Evolutionary conservation across 1,140 invertebrate species (phyloP).

Genomic region (Drosophila ficusphila): DNA sequence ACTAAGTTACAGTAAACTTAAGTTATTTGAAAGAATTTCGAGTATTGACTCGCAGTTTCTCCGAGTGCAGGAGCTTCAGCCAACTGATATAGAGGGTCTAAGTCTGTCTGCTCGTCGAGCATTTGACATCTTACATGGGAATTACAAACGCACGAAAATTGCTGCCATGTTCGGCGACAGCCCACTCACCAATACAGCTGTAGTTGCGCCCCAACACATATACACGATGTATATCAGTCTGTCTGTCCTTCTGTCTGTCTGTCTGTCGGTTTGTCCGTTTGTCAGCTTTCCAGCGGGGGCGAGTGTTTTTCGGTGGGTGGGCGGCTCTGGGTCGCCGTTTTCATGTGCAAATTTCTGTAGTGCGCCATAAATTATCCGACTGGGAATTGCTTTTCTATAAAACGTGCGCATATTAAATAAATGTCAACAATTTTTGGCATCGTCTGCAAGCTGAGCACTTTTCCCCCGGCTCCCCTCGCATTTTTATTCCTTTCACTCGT

Average conservation of each 20-base stretch:
- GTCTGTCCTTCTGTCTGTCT: constrained; percentile 16
- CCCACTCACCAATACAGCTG: constrained; percentile 38
- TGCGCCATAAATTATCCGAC: constrained; percentile 81
- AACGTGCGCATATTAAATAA: constrained; percentile 83
- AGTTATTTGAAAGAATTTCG: neutral
- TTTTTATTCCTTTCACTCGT: constrained; percentile 58
- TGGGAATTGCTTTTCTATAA: constrained; percentile 83
- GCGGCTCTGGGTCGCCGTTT: constrained; percentile 34
- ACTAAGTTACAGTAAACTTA: no score
- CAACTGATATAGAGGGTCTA: constrained; percentile 48
- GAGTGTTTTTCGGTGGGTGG: constrained; percentile 2
- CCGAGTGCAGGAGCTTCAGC: constrained; percentile 8
- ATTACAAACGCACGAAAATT: constrained; percentile 81
- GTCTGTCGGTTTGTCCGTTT: neutral
- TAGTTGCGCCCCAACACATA: constrained; percentile 13
- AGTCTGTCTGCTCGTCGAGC: constrained; percentile 55
- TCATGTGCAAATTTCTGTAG: constrained; percentile 83
- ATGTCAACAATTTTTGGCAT: constrained; percentile 76
- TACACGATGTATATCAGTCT: constrained; percentile 22
- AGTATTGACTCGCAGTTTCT: no score
- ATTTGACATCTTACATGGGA: constrained; percentile 82
- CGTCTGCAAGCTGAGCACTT: constrained; percentile 50
- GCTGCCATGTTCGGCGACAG: constrained; percentile 75
- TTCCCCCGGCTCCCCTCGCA: neutral
- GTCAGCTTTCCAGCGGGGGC: constrained; percentile 16